phyloP scores from a whole-genome alignment of 2,888 invertebrate genomes.

The Rosalia funebris region DNA sequence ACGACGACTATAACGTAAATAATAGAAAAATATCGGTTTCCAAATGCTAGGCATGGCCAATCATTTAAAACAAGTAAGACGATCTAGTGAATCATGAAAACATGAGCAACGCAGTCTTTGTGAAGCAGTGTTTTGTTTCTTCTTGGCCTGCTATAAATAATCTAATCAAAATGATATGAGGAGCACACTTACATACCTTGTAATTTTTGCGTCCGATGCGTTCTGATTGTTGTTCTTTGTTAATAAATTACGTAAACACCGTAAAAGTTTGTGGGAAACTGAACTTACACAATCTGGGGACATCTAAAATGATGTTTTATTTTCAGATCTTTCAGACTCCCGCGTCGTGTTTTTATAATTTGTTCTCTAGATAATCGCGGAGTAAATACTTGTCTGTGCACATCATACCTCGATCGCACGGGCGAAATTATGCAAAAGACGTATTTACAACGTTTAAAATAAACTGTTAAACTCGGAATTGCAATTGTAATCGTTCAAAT shows the following conservation, averaged over 20 bases:
- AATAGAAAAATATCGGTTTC: not conserved
- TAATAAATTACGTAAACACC: constrained; percentile 49
- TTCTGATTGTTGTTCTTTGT: constrained; percentile 21
- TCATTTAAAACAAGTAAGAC: constrained; percentile 26
- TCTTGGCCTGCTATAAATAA: constrained; percentile 3
- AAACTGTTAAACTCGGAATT: not conserved
- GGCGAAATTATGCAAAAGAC: not conserved
- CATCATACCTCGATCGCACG: not conserved
- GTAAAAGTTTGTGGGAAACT: constrained; percentile 57
- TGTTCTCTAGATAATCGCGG: constrained; percentile 37
- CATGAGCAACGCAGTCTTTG: constrained; percentile 37
- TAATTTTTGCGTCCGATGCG: constrained; percentile 17
- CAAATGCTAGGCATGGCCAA: not conserved
- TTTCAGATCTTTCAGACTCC: constrained; percentile 64
- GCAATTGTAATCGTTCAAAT: not conserved
- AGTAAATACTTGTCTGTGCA: constrained; percentile 24
- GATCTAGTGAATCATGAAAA: constrained; percentile 41
- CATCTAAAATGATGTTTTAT: constrained; percentile 64
- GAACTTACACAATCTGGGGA: constrained; percentile 62
- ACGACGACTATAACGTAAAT: not conserved
- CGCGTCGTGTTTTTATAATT: constrained; percentile 55
- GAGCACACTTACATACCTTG: no score
- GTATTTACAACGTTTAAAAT: no score
- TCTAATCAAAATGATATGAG: constrained; percentile 8
- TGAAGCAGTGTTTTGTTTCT: constrained; percentile 10